A percentile compares a stretch with the other conserved stretches of the same genome.
phyloP scores from a whole-genome alignment of 2,888 invertebrate species.

The Cosmopolites sordidus region DNA sequence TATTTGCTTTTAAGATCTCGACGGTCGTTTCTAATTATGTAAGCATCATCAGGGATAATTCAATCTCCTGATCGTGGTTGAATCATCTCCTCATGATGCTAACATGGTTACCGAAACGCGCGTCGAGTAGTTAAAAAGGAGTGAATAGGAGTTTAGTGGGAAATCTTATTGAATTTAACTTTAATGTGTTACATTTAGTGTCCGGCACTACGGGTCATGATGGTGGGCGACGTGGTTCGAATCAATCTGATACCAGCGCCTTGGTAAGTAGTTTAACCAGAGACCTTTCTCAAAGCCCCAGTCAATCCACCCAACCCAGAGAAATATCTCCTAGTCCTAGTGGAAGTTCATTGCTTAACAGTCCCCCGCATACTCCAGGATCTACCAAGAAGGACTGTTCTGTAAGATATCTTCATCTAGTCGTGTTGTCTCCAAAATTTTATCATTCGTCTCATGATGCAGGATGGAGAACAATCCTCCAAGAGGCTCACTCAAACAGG shows the following conservation, averaged over 20 bases:
- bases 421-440: neutral
- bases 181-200: neutral
- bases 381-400: constrained; percentile 43
- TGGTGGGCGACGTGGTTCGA: constrained; percentile 50
- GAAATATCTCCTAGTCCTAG: constrained; percentile 55
- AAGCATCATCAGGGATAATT: no score
- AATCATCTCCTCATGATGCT: no score
- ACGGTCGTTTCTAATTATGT: no score
- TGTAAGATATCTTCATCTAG: constrained; percentile 25
- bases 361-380: constrained; percentile 50
- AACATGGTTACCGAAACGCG: no score
- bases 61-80: no score
- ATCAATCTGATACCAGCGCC: constrained; percentile 59
- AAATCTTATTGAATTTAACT: neutral
- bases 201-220: constrained; percentile 13
- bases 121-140: no score
- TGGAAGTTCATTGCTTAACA: constrained; percentile 53
- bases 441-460: neutral
- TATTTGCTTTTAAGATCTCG: no score
- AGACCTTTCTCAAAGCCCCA: constrained; percentile 59
- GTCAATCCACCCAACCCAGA: constrained; percentile 51
- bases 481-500: constrained; percentile 58
- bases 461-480: constrained; percentile 45
- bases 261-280: constrained; percentile 59
- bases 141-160: no score